Percentiles rank a stretch among this genome's conserved stretches.
These are phyloP conservation scores for Calephelis perditalis DNA, from an alignment of 2,888 invertebrate genomes.

Conservation along the genomic window DNA sequence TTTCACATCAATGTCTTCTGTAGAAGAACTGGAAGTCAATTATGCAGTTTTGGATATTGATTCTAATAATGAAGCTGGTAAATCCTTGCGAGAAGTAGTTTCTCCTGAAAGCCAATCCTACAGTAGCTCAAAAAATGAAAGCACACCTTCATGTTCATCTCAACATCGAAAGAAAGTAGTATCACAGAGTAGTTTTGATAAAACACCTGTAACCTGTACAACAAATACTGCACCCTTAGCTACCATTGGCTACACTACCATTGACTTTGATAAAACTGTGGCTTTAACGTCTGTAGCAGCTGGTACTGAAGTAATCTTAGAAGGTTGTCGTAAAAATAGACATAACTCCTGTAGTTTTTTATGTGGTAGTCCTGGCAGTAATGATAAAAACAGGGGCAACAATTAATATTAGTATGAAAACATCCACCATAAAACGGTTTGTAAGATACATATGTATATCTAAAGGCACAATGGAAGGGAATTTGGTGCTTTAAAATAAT, in stretches of 20 bases:
- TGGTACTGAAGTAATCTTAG: slow-evolving; percentile 81
- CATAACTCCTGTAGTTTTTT: slow-evolving; percentile 86
- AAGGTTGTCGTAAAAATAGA: slow-evolving; percentile 87
- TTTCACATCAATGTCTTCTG: slow-evolving; percentile 59
- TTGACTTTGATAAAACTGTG: slow-evolving; percentile 95
- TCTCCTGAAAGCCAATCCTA: slow-evolving; percentile 55
- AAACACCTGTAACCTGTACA: slow-evolving; percentile 33
- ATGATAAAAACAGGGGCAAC: slow-evolving; percentile 41
- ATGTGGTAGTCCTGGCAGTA: slow-evolving; percentile 61
- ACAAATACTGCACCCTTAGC: slow-evolving; percentile 77
- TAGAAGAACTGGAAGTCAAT: slow-evolving; percentile 77
- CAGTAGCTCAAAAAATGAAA: slow-evolving; percentile 53
- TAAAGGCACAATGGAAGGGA: background rate
- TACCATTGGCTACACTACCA: slow-evolving; percentile 88
- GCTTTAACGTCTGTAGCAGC: slow-evolving; percentile 90
- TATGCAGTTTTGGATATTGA: slow-evolving; percentile 90
- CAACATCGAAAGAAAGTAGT: slow-evolving; percentile 49
- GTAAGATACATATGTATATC: background rate
- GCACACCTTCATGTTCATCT: slow-evolving; percentile 46
- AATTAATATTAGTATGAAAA: slow-evolving; percentile 22
- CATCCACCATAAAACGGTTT: background rate
- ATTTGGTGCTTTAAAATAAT: slow-evolving; percentile 9
- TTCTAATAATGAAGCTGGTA: slow-evolving; percentile 60
- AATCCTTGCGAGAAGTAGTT: slow-evolving; percentile 41
- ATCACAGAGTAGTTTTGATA: slow-evolving; percentile 58